Conservation (phyloP, 2,888 invertebrate genomes). For the Baccha elongata region DNA sequence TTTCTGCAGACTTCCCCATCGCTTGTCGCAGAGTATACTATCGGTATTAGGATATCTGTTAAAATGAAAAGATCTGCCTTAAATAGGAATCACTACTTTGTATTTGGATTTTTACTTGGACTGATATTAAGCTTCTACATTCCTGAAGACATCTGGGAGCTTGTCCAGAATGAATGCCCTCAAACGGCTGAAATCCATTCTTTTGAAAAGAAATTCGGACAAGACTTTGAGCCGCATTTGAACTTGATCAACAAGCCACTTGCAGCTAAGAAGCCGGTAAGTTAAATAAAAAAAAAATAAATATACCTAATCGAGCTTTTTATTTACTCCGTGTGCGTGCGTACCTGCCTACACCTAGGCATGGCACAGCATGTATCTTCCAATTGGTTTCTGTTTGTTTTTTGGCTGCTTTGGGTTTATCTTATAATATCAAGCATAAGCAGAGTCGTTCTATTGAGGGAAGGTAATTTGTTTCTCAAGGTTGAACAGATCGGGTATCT, state of each 20-base stretch:
- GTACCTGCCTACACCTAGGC: neutral
- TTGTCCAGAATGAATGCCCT: constrained; percentile 82
- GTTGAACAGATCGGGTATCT: constrained; percentile 5
- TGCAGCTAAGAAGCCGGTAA: constrained; percentile 82
- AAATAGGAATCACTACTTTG: constrained; percentile 81
- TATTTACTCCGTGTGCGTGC: neutral
- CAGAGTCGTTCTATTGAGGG: neutral
- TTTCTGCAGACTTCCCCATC: constrained; percentile 1
- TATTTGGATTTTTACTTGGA: constrained; percentile 80
- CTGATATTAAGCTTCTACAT: constrained; percentile 80
- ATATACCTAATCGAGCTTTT: constrained; percentile 2
- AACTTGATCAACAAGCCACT: constrained; percentile 82
- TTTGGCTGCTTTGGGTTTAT: constrained; percentile 3
- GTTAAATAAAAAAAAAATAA: constrained; percentile 56
- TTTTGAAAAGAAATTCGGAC: constrained; percentile 81
- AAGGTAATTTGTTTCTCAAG: constrained; percentile 9
- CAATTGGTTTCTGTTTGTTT: constrained; percentile 25
- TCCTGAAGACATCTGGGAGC: constrained; percentile 81
- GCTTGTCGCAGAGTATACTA: neutral
- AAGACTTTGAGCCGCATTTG: constrained; percentile 82
- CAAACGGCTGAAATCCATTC: constrained; percentile 80
- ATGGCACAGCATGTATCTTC: constrained; percentile 4
- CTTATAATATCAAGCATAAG: constrained; percentile 18
- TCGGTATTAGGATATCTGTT: constrained; percentile 9
- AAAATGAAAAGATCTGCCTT: constrained; percentile 80